Base-by-base conservation (phyloP, 2,888 invertebrate species). In the Archips crataeganus region DNA sequence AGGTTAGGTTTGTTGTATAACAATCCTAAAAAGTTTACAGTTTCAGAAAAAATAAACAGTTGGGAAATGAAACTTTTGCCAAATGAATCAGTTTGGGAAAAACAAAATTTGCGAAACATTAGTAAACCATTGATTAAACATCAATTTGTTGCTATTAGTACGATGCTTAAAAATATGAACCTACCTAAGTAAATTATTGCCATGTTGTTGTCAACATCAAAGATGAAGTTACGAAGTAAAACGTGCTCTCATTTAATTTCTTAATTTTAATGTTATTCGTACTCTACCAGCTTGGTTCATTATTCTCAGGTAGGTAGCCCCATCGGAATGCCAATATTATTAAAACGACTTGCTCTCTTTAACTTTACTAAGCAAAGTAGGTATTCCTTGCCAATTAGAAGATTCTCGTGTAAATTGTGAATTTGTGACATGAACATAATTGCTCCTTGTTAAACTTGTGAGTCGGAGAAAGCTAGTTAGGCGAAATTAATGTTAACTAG, bases 401-500 rank as follows among this genome's bases (percentile, higher is more conserved):
- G 49, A 51, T 11, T 65, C 36, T 65, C 51, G 49, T 65, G 65
- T 15, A 9, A 64, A 65, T 67, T 47, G 45, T 67, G 67, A 54
- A 67, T 72, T 72, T 61, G 15, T 34, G 60, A 67, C 60, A 47
- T 62, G 62, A 67, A 54, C 54, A 62, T 62, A 67, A 72, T 62
- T 62, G 61, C 72, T 68, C 47, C 47, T 57, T 63, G 63, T 36
- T 67, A 68, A 39, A 72, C 36, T 63, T 39, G 57, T 2, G 67
- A 63, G 67, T 47, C 65, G 51, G 51, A 51, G 65, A 49, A 49
- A 67, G 72, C 23, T 57, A 66, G 71, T 65, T 72, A 67, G 67
- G 45, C 36, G 62, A 66, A 68, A 72, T 68, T 62, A 49, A 72
- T 68, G 72, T 62, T 51, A 68, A 72, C 54, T 54, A 66, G 66